phyloP scores from a whole-genome alignment of 2,797 vertebrate genomes.

The Rhinella marina region DNA sequence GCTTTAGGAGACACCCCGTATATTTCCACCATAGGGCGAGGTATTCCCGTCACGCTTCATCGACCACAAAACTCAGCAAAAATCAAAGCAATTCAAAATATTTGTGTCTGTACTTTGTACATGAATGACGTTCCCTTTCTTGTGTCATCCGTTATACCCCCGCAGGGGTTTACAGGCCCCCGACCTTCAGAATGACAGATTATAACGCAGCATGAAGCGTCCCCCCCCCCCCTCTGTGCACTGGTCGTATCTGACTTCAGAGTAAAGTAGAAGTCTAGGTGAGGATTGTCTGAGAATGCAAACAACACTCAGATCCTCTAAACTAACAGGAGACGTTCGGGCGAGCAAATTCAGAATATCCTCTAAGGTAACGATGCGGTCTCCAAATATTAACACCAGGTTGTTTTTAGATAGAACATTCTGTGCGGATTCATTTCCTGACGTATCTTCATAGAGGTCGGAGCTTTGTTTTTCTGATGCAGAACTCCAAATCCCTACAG shows the following conservation, averaged over 20 bases:
- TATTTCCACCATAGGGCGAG: not conserved
- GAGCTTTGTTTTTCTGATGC: too few species aligned
- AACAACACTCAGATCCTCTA: not conserved
- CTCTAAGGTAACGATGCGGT: not conserved
- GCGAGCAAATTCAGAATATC: not conserved
- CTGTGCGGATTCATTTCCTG: not conserved
- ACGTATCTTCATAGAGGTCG: too few species aligned
- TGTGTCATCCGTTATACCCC: not conserved
- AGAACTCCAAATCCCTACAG: too few species aligned
- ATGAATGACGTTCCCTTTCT: not conserved
- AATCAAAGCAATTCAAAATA: constrained; percentile 23
- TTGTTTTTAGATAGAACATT: not conserved
- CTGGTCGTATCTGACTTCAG: not conserved
- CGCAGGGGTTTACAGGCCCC: not conserved
- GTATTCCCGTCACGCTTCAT: not conserved
- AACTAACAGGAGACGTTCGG: not conserved
- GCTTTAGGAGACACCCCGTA: not conserved
- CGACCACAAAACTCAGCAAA: not conserved
- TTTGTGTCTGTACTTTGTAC: constrained; percentile 30
- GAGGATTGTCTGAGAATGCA: not conserved
- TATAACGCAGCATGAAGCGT: not conserved
- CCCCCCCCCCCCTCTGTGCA: not conserved
- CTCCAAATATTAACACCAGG: not conserved
- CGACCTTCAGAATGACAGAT: not conserved
- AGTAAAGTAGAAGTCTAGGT: not conserved